Evolutionary conservation across 2,888 invertebrate species (phyloP).

Genomic region (Drosophila borealis): DNA sequence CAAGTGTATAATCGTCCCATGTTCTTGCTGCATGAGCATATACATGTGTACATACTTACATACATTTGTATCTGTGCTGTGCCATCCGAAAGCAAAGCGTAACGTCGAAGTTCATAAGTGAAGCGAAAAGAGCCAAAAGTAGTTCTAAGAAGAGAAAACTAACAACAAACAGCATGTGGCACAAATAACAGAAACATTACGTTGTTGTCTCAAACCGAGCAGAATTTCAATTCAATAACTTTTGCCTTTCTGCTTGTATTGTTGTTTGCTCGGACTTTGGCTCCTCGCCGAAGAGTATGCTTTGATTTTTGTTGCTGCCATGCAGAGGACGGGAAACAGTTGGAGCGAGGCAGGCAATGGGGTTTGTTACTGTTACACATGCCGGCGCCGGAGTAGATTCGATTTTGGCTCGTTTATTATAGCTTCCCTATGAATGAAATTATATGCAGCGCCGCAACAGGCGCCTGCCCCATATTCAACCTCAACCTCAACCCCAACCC

Average conservation of each 20-base stretch:
- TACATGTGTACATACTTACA: too few relatives aligned
- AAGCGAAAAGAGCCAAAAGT: constrained; percentile 18
- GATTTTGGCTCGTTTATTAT: constrained; percentile 54
- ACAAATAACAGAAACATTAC: constrained; percentile 41
- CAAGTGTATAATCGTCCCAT: too few relatives aligned
- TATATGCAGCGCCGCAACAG: constrained; percentile 66
- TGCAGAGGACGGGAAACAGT: neutral
- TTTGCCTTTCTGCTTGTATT: constrained; percentile 36
- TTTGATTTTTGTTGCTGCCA: constrained; percentile 36
- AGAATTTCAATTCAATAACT: constrained; percentile 69
- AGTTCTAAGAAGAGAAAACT: constrained; percentile 21
- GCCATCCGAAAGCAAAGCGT: neutral
- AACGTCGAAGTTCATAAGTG: constrained; percentile 35
- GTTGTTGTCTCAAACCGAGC: constrained; percentile 42
- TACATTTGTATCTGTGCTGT: neutral
- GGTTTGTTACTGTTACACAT: constrained; percentile 26
- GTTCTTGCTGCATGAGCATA: too few relatives aligned
- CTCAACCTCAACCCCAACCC: constrained; percentile 10
- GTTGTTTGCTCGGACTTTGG: constrained; percentile 40
- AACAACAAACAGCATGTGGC: constrained; percentile 28
- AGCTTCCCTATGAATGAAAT: constrained; percentile 64
- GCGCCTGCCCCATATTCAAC: constrained; percentile 25
- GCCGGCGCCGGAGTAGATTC: constrained; percentile 46
- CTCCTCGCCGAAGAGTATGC: constrained; percentile 43
- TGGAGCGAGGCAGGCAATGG: neutral